Percentiles rank a stretch among this genome's conserved stretches.
Conservation (phyloP, 2,888 invertebrate genomes). For the Catotricha subobsoleta region DNA sequence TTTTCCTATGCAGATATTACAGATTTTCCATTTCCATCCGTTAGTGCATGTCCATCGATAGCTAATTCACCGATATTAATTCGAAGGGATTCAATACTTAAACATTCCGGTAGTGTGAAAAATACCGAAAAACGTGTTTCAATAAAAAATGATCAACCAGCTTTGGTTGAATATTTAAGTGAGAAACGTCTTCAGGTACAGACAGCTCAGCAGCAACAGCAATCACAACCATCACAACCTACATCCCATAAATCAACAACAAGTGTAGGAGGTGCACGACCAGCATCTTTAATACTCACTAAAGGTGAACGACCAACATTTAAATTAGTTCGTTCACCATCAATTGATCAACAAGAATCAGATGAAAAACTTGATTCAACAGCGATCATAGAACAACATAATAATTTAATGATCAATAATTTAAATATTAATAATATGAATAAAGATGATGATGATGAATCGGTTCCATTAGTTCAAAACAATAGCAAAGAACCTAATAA, state of each 20-base stretch:
- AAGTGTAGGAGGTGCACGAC: constrained; percentile 15
- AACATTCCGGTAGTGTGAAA: constrained; percentile 16
- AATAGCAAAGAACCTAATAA: background rate
- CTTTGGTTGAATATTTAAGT: constrained; percentile 24
- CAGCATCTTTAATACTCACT: constrained; percentile 26
- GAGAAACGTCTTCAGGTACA: constrained; percentile 19
- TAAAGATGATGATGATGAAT: constrained; percentile 7
- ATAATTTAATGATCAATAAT: background rate
- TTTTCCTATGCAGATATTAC: constrained; percentile 5
- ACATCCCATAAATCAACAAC: background rate
- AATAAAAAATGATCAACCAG: constrained; percentile 19
- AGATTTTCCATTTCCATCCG: constrained; percentile 6
- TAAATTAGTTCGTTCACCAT: constrained; percentile 26
- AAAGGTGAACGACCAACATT: constrained; percentile 22
- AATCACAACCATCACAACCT: background rate
- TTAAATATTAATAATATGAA: background rate
- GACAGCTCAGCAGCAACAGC: background rate
- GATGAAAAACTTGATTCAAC: constrained; percentile 8
- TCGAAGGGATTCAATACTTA: constrained; percentile 27
- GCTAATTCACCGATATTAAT: constrained; percentile 17
- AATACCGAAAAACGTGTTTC: constrained; percentile 25
- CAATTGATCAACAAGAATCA: constrained; percentile 26
- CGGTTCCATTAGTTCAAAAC: constrained; percentile 6
- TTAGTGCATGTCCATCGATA: constrained; percentile 10
- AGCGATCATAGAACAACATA: background rate